Evolutionary conservation across 2,113 vertebrate genomes (phyloP).

Genomic region (Cyphomyrus plagiostoma): DNA sequence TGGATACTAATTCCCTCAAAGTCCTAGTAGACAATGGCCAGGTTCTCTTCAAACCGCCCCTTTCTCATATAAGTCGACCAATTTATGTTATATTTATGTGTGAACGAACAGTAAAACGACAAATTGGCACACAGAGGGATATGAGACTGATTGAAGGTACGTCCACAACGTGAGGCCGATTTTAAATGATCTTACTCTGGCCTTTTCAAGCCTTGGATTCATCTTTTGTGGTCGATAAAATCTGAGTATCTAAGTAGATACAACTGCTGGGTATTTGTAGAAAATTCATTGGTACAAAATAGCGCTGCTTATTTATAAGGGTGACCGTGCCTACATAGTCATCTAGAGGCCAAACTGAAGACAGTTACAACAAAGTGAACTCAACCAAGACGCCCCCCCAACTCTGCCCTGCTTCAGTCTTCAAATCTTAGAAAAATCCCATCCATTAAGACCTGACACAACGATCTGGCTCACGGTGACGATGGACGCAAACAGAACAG

Average conservation of each 20-base stretch:
- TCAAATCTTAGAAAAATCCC: background rate
- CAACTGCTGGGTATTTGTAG: background rate
- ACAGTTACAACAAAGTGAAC: background rate
- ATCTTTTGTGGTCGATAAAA: background rate
- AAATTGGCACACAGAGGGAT: background rate
- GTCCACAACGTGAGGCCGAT: background rate
- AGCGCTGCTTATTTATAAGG: background rate
- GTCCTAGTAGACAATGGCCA: slow-evolving; percentile 35
- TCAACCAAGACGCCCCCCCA: background rate
- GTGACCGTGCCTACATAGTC: background rate
- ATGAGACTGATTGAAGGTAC: background rate
- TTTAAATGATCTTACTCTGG: background rate
- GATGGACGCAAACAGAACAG: background rate
- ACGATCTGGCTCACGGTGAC: background rate
- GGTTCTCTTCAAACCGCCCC: slow-evolving; percentile 31
- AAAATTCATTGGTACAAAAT: background rate
- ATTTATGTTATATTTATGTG: background rate
- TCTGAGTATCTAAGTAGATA: background rate
- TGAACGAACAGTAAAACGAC: background rate
- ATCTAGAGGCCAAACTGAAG: background rate
- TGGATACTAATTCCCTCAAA: slow-evolving; percentile 54
- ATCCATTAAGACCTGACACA: background rate
- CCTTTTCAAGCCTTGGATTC: background rate
- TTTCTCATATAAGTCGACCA: background rate
- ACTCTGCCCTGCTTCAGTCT: background rate